Conservation (phyloP, 2,888 invertebrate species). For the Ophion ellenae region DNA sequence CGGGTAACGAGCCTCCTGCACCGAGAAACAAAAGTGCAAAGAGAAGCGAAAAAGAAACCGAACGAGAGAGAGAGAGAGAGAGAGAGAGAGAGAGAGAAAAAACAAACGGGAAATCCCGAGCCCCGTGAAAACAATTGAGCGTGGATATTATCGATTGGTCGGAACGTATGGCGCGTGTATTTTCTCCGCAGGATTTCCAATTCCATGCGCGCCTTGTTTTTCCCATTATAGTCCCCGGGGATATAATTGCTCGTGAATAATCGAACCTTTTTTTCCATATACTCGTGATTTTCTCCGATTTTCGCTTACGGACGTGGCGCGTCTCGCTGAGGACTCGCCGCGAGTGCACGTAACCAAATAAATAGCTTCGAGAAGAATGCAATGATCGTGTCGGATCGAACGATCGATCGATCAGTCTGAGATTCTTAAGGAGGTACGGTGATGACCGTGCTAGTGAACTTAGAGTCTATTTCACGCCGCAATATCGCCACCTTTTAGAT, state of each 20-base stretch:
- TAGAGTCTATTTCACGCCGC: too few species aligned
- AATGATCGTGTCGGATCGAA: too few species aligned
- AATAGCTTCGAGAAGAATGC: too few species aligned
- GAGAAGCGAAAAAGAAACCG: not conserved
- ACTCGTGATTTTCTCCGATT: not conserved
- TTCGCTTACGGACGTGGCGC: not conserved
- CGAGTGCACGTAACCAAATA: too few species aligned
- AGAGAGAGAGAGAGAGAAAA: too few species aligned
- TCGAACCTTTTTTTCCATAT: not conserved
- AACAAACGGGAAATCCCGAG: not conserved
- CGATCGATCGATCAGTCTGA: too few species aligned
- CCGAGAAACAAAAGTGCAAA: not conserved
- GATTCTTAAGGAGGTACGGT: too few species aligned
- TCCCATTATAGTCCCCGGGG: not conserved
- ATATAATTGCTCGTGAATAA: slow-evolving; percentile 4
- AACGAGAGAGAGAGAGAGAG: not conserved
- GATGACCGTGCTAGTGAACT: too few species aligned
- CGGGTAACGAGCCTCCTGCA: not conserved
- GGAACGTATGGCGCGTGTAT: not conserved
- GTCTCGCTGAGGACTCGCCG: not conserved
- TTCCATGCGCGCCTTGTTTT: not conserved
- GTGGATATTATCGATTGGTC: slow-evolving; percentile 28
- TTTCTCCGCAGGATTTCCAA: slow-evolving; percentile 14
- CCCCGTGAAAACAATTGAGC: slow-evolving; percentile 4
- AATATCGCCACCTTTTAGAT: too few species aligned